Evolutionary conservation across 2,797 vertebrate species (phyloP).

Genomic region (Pseudotriccus pelzelni): DNA sequence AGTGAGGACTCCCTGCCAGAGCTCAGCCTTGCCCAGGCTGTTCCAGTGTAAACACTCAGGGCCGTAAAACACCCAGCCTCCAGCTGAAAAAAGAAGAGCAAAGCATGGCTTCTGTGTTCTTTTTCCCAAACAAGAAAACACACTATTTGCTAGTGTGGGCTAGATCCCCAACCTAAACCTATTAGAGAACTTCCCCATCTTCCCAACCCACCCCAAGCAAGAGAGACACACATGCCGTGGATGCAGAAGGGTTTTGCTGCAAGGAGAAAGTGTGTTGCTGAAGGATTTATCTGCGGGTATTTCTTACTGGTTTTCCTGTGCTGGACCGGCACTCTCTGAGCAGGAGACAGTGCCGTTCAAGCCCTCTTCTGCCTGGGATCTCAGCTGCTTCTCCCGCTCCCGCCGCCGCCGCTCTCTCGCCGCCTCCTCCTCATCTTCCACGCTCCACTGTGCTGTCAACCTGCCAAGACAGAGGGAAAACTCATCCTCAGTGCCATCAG

Average conservation of each 20-base stretch:
- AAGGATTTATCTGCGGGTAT: not conserved
- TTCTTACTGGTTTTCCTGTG: conserved; percentile 82
- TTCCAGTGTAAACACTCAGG: not conserved
- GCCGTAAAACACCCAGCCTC: not conserved
- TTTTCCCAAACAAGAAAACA: not conserved
- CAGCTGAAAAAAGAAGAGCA: not conserved
- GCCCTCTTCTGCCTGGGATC: conserved; percentile 55
- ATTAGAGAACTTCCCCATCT: not conserved
- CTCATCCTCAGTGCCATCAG: not conserved
- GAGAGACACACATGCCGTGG: rapidly evolving
- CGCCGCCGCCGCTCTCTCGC: conserved; percentile 78
- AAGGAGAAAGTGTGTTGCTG: not conserved
- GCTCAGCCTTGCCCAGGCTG: not conserved
- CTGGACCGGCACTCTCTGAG: not conserved
- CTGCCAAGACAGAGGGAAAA: conserved; percentile 69
- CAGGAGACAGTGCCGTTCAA: not conserved
- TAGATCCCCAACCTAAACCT: not conserved
- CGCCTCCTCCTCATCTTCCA: conserved; percentile 87
- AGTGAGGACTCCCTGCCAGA: not conserved
- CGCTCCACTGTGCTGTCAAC: conserved; percentile 84
- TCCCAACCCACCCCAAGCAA: not conserved
- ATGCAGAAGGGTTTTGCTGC: not conserved
- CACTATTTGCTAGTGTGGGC: not conserved
- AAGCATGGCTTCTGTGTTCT: not conserved
- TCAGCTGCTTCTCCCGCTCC: conserved; percentile 75